Base-by-base conservation (phyloP, 2,888 invertebrate genomes). In the Melieria crassipennis region DNA sequence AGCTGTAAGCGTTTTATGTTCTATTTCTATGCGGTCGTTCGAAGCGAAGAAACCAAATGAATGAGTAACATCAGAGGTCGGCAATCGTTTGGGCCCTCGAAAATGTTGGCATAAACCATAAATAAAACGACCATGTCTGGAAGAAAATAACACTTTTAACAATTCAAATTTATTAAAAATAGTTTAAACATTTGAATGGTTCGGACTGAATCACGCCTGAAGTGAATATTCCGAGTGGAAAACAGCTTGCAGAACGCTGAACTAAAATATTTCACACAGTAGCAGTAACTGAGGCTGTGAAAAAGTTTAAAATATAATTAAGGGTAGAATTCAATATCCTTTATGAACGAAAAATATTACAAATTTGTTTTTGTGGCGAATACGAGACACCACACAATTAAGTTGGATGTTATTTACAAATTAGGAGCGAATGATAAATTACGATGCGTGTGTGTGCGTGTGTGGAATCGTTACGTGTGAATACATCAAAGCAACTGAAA, bases 1-100 rank as follows among this genome's bases (percentile, higher is more conserved):
- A 81, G 78, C 78, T 79, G 78, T 78, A 75, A 76, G 76, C 76
- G 78, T 78, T 81, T 74, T 77, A 70, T 74, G 73, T 64, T 74
- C 70, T 71, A 72, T 71, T 74, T 70, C 72, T 30, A 30, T 64
- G 66, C 65, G 62, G 70, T 73, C 71, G 75, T 73, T 78, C 76
- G 77, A 78, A 30, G 30, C 76, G 71, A 73, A 74, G 75, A 76
- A 57, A 57, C 30, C 9, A 30, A 57, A 57, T 5, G 30, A 57
- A 30, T 30, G 30, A 30, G 30, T 30, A 30, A 30, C 30, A 30
- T 30, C 30, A 30, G 30, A 30, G 30, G 30, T 30, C 30, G 30
- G 30, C 30, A 30, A 30, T 1, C 30, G 30, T 30, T 30, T 30
- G 30, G 30, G 30, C 2, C 2, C 30, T 1, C 30, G 3, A 30